Evolutionary conservation across 2,113 vertebrate genomes (phyloP).

Genomic region (Alouatta palliata): DNA sequence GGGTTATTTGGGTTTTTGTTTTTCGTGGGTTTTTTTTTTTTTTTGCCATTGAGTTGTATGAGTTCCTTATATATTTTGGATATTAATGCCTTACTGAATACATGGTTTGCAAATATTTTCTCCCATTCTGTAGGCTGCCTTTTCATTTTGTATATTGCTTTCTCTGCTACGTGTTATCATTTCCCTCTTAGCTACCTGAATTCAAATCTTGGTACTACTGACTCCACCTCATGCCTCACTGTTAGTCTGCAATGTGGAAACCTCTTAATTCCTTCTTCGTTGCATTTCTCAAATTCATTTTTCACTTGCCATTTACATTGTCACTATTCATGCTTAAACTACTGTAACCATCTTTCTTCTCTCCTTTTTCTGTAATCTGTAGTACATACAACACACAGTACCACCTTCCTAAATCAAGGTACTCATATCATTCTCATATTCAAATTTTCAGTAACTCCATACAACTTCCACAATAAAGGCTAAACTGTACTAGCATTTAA

Average conservation of each 20-base stretch:
- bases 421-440: neutral
- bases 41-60: neutral
- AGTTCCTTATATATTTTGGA: neutral
- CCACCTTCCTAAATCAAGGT: neutral
- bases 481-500: neutral
- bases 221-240: neutral
- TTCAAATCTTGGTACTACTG: neutral
- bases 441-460: neutral
- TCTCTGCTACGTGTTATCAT: neutral
- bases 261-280: neutral
- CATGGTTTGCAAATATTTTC: neutral
- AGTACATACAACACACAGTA: neutral
- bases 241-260: neutral
- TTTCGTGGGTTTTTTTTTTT: too few species aligned
- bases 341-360: neutral
- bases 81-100: neutral
- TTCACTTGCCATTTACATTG: neutral
- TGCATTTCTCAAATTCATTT: neutral
- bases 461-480: neutral
- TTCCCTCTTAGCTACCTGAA: too few species aligned
- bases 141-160: neutral
- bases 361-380: neutral
- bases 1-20: neutral
- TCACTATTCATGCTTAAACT: neutral
- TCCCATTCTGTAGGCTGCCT: neutral